phyloP scores from a whole-genome alignment of 2,113 vertebrate genomes.

The Mormyrus lacerda region DNA sequence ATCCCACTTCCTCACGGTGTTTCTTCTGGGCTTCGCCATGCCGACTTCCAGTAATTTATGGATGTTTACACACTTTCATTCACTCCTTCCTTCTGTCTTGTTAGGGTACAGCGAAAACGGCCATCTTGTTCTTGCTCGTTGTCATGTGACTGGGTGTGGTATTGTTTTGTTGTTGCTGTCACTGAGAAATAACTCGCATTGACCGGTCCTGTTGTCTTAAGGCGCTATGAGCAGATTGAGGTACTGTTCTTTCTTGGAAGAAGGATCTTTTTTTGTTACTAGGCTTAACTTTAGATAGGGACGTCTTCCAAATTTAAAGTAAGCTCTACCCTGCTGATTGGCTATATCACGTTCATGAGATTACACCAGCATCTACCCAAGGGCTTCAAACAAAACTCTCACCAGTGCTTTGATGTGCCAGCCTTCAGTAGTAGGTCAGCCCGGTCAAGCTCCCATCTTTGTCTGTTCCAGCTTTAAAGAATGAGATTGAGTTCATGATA shows the following conservation, averaged over 20 bases:
- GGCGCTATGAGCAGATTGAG: not conserved
- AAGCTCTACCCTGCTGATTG: not conserved
- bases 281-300: not conserved
- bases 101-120: not conserved
- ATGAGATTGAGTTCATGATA: not conserved
- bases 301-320: not conserved
- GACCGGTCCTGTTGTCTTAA: not conserved
- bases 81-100: constrained; percentile 38
- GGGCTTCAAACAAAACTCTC: not conserved
- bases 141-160: not conserved
- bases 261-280: not conserved
- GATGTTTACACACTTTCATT: constrained; percentile 50
- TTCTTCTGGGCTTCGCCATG: constrained; percentile 24
- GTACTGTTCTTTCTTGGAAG: not conserved
- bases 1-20: constrained; percentile 27
- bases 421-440: not conserved
- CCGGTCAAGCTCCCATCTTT: not conserved
- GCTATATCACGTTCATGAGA: not conserved
- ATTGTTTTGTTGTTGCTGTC: not conserved
- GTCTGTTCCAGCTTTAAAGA: not conserved
- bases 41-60: constrained; percentile 39
- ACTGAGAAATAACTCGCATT: not conserved
- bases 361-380: not conserved
- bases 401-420: not conserved
- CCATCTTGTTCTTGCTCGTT: not conserved